Percentiles rank a stretch among this genome's conserved stretches.
Conservation (phyloP, 2,797 vertebrate species). For the Sebastiscus tertius region DNA sequence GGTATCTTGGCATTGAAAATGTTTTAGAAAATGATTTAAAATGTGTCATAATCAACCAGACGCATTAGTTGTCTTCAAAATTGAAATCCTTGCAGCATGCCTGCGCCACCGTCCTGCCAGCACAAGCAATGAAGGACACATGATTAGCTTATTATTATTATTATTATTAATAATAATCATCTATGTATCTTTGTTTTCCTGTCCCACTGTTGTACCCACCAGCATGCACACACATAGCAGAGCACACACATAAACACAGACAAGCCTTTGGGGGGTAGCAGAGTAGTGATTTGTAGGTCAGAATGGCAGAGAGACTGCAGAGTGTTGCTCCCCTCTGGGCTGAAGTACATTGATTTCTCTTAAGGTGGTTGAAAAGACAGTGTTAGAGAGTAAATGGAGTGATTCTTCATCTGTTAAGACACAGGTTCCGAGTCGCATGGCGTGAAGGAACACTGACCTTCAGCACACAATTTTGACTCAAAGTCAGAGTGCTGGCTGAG, state of each 20-base stretch:
- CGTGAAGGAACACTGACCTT: constrained; percentile 83
- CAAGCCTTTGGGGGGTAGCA: constrained; percentile 30
- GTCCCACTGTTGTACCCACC: neutral
- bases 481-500: constrained; percentile 25
- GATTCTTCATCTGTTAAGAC: constrained; percentile 87
- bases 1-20: neutral
- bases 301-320: constrained; percentile 50
- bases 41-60: neutral
- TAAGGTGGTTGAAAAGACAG: constrained; percentile 70
- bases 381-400: constrained; percentile 79
- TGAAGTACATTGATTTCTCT: constrained; percentile 78
- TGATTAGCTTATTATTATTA: neutral
- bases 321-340: constrained; percentile 63
- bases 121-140: neutral
- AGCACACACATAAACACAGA: constrained; percentile 28
- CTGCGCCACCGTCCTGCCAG: neutral
- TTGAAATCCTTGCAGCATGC: neutral
- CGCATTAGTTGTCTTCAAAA: neutral
- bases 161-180: neutral
- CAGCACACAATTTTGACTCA: constrained; percentile 79
- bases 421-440: constrained; percentile 75
- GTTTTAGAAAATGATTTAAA: neutral
- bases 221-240: constrained; percentile 13
- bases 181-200: constrained; percentile 29
- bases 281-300: constrained; percentile 73